Evolutionary conservation across 2,888 invertebrate genomes (phyloP), one percentile per base, ranked within the genome.

Genomic region (Drosophila algonquin): DNA sequence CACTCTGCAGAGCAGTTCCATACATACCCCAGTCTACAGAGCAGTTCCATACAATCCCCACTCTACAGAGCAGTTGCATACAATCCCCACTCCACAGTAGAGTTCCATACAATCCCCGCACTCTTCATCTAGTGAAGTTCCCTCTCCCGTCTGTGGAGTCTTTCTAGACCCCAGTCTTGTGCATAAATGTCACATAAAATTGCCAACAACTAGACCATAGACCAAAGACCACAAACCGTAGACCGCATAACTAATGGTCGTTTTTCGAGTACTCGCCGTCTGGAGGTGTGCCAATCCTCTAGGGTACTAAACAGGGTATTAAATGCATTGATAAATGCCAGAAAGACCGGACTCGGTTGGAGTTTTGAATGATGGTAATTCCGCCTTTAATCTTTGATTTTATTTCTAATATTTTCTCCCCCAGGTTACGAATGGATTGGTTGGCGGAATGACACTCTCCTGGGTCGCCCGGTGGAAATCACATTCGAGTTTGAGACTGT

Each of bases 381-480:
- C 27, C 0, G 8, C 1, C 6, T 53, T 16, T 8, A 48, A 9
- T 32, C 6, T 58, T 10, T n/a, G 1, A 18, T 18, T 53, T 54
- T 7, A 9, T 4, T 16, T 21, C 21, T 48, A 7, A 40, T 27
- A 8, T 4, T 8, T 24, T 35, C 16, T 12, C 90, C 16, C 90
- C 92, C 87, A 95, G 96, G 96, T 57, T 96, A 96, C 90, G 96
- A 96, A 91, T 97, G 97, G 97, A 94, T 97, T 54, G 97, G 96
- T 47, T 97, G 97, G 97, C 93, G 94, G 78, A 95, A 95, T 85
- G 95, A 95, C 88, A 94, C 94, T 35, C 93, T 94, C 91, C 90
- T 93, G 40, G 94, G 94, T 32, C 93, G 93, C 60, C 95, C 95
- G 2, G 93, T 97, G 27, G 95, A 96, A 91, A 94, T 97, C 56